Base-by-base conservation (phyloP, 2,888 invertebrate genomes). In the Brachyopa scutellaris region DNA sequence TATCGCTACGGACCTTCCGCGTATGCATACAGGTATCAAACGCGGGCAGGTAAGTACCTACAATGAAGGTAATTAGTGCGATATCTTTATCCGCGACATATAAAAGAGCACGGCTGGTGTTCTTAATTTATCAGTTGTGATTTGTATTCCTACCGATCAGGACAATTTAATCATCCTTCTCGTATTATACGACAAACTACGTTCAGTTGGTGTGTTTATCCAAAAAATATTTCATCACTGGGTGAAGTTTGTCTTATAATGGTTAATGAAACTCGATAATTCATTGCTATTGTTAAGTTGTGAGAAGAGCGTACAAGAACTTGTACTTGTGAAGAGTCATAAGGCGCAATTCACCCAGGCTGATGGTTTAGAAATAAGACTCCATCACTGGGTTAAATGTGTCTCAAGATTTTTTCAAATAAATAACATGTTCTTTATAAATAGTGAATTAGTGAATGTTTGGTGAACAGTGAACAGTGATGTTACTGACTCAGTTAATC, bases 171-270 rank as follows among this genome's bases (percentile, higher is more conserved):
- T 45, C 40, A 47, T 31, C 29, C 15, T 61, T 31, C 26, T 36
- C 23, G 19, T 79, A 88, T 89, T 89, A 86, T 88, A 87, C 85
- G 88, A 85, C 86, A 86, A 87, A 89, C 89, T 85, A 88, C 85
- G 67, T 86, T 85, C 88, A 87, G 88, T 85, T 88, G 89, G 77
- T 86, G 86, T 69, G 23, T 9, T 7, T 26, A 17, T 13, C 2
- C 36, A 5, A 5, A 6, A 26, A 4, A 29, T 7, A 9, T 15
- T 49, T 73, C 88, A 90, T 89, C 89, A 89, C 90, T 89, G 90
- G 89, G 89, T 88, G 85, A 88, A 88, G 90, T 90, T 88, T 89
- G 89, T 89, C 88, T 85, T 87, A 87, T 88, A 89, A 89, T 88
- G 31, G 26, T 47, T 55, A 38, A 74, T 61, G 77, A 59, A 9